Conservation (phyloP, 2,888 invertebrate genomes). For the Sylvicola fuscatus region DNA sequence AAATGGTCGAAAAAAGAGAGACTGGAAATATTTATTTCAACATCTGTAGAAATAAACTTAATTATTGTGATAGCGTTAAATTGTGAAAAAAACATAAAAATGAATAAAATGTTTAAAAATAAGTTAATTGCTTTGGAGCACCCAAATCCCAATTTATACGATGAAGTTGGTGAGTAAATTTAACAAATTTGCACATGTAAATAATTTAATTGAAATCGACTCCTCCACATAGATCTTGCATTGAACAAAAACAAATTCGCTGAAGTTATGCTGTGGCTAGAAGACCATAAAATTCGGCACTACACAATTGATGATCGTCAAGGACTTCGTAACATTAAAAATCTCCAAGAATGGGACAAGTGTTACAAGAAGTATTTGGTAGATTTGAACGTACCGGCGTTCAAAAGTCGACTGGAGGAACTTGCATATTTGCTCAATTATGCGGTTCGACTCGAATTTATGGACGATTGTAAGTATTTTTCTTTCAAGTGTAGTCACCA, state of each 20-base stretch:
- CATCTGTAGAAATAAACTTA: too few relatives aligned
- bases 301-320: slow-evolving; percentile 67
- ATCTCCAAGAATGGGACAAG: slow-evolving; percentile 44
- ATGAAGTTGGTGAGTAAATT: slow-evolving; percentile 41
- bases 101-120: slow-evolving; percentile 44
- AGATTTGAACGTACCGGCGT: slow-evolving; percentile 54
- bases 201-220: background rate
- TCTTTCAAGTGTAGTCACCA: too few relatives aligned
- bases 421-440: slow-evolving; percentile 71
- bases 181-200: background rate
- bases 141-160: slow-evolving; percentile 47
- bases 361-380: slow-evolving; percentile 51
- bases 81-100: too few relatives aligned
- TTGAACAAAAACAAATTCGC: slow-evolving; percentile 63
- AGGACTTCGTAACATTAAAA: slow-evolving; percentile 43
- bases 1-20: too few relatives aligned
- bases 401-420: slow-evolving; percentile 39
- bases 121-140: slow-evolving; percentile 62
- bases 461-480: slow-evolving; percentile 49
- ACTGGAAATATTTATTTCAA: too few relatives aligned
- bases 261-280: slow-evolving; percentile 71
- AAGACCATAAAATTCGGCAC: slow-evolving; percentile 80
- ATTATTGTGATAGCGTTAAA: too few relatives aligned
- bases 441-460: slow-evolving; percentile 66
- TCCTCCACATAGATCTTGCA: slow-evolving; percentile 10